A percentile compares a stretch with the other conserved stretches of the same genome.
Evolutionary conservation across 1,140 invertebrate species (phyloP).

Genomic region (Euwallacea fornicatus): DNA sequence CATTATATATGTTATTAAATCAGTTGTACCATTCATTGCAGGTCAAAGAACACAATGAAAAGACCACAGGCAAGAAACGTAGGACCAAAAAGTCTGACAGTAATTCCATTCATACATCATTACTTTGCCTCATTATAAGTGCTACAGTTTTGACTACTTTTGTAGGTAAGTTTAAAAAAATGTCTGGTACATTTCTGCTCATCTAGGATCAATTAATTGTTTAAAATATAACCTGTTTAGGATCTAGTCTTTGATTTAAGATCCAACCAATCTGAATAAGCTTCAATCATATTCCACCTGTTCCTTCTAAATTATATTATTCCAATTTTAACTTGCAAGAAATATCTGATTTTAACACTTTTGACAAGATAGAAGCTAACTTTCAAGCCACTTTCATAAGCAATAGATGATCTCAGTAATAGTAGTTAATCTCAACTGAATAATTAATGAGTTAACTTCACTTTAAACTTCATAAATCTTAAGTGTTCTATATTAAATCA

Average conservation of each 20-base stretch:
- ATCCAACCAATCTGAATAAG: no score
- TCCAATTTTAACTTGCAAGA: no score
- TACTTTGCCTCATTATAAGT: slow-evolving; percentile 51
- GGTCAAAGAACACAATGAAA: slow-evolving; percentile 48
- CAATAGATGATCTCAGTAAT: no score
- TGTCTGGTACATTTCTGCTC: neutral
- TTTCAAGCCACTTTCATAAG: no score
- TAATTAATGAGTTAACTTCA: neutral
- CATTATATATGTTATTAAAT: neutral
- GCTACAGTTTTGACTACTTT: slow-evolving; percentile 49
- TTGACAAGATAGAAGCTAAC: no score
- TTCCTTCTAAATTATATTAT: no score
- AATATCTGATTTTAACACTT: no score
- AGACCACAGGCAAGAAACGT: slow-evolving; percentile 40
- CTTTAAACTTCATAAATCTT: neutral
- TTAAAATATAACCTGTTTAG: no score
- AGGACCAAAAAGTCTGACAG: slow-evolving; percentile 41
- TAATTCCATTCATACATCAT: slow-evolving; percentile 45
- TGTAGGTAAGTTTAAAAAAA: slow-evolving; percentile 42
- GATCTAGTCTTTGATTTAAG: no score
- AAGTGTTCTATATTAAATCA: neutral
- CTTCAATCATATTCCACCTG: no score
- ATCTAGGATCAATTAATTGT: neutral
- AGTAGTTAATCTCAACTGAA: neutral
- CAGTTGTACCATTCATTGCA: slow-evolving; percentile 33